These are phyloP conservation scores for Enteromius afrohamiltoni DNA, from an alignment of 2,797 vertebrate species.

Conservation along the genomic window DNA sequence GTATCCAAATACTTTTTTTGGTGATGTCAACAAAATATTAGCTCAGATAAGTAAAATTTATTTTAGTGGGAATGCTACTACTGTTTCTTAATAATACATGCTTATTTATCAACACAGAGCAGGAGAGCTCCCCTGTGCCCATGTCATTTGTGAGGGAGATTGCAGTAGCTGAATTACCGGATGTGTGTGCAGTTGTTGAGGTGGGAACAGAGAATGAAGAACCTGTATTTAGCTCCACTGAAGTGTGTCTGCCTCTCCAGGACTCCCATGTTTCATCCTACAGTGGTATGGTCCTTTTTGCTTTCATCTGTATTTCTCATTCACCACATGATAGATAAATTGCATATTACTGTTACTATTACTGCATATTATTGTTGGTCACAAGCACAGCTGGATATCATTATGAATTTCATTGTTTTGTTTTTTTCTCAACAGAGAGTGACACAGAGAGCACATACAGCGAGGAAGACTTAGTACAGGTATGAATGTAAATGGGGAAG, in stretches of 20 bases:
- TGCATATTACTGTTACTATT: neutral
- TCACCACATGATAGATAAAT: neutral
- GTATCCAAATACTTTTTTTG: neutral
- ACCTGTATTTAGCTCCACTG: constrained; percentile 40
- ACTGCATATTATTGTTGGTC: neutral
- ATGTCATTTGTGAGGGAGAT: constrained; percentile 6
- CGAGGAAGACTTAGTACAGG: constrained; percentile 43
- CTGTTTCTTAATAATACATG: neutral
- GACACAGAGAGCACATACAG: constrained; percentile 47
- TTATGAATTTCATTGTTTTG: neutral
- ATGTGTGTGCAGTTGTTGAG: constrained; percentile 61
- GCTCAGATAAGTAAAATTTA: neutral
- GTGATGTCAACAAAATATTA: neutral
- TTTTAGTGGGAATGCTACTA: neutral
- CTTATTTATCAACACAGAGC: constrained; percentile 31
- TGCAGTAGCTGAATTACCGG: constrained; percentile 28
- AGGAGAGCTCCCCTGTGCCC: neutral
- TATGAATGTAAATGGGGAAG: neutral
- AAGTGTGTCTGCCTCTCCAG: constrained; percentile 43
- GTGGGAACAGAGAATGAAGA: constrained; percentile 51
- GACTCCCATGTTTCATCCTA: constrained; percentile 51
- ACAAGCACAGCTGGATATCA: neutral
- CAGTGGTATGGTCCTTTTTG: constrained; percentile 38
- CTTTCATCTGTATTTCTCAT: neutral
- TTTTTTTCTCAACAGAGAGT: constrained; percentile 42